Evolutionary conservation across 2,888 invertebrate species (phyloP).

Genomic region (Rhagium mordax): DNA sequence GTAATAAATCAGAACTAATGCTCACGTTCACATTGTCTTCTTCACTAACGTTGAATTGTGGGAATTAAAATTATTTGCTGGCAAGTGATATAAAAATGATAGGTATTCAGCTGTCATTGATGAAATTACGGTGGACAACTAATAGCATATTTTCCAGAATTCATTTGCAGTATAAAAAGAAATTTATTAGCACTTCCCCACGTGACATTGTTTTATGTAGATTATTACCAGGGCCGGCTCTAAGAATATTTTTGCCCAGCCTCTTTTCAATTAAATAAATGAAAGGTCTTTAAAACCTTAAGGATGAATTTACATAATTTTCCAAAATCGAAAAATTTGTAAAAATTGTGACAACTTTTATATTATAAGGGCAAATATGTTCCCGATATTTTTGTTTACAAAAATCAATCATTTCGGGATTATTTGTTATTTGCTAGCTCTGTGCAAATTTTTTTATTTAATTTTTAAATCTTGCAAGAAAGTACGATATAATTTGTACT

Average conservation of each 20-base stretch:
- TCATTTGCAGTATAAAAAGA: background rate
- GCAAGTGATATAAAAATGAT: conserved; percentile 26
- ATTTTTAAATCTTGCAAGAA: too few species aligned
- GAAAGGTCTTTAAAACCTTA: too few species aligned
- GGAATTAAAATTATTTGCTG: conserved; percentile 25
- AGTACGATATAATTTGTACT: too few species aligned
- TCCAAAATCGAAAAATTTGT: too few species aligned
- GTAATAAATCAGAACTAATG: conserved; percentile 26
- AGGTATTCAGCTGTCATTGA: conserved; percentile 12
- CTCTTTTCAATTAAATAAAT: too few species aligned
- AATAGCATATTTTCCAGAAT: conserved; percentile 16
- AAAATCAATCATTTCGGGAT: too few species aligned
- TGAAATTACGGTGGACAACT: background rate
- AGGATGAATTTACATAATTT: too few species aligned
- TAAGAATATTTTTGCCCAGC: background rate
- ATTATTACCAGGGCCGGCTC: background rate
- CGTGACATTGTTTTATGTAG: background rate
- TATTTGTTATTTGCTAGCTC: too few species aligned
- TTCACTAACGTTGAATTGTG: conserved; percentile 24
- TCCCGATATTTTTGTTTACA: too few species aligned
- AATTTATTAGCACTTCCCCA: background rate
- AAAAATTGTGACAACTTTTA: too few species aligned
- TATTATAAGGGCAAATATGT: too few species aligned
- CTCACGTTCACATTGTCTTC: conserved; percentile 22
- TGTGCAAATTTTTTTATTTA: too few species aligned